These are phyloP conservation scores for Meteorus cinctellus DNA, from an alignment of 2,888 invertebrate species.

Conservation along the genomic window DNA sequence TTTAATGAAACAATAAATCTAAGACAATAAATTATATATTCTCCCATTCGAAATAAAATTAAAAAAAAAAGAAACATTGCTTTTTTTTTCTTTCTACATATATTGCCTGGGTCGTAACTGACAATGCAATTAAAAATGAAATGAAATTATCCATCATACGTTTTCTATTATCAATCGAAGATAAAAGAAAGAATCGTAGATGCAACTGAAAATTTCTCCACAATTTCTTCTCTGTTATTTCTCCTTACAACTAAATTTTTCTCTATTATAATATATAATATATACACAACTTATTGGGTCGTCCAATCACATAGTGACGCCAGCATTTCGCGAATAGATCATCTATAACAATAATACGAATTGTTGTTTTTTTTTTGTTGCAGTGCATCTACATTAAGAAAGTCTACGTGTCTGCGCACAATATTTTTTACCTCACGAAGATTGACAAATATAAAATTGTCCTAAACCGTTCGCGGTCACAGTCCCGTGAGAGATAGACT, in stretches of 20 bases:
- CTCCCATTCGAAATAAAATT: neutral
- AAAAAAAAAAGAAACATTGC: neutral
- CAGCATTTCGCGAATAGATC: neutral
- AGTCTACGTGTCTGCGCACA: neutral
- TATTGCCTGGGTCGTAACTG: neutral
- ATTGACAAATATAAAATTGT: conserved; percentile 2
- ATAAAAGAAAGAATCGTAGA: neutral
- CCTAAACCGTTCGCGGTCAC: neutral
- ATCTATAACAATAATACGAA: neutral
- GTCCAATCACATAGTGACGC: neutral
- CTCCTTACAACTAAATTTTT: neutral
- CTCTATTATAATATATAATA: conserved; percentile 5
- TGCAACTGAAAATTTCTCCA: neutral
- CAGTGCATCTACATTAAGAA: neutral
- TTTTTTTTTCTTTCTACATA: neutral
- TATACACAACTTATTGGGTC: conserved; percentile 4
- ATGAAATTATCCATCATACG: neutral
- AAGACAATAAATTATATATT: conserved; percentile 38
- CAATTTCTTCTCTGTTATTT: neutral
- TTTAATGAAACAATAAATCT: conserved; percentile 23
- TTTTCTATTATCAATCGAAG: neutral
- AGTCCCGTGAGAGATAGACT: neutral
- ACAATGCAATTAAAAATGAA: neutral
- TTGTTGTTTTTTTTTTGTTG: neutral
- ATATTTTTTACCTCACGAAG: neutral